Evolutionary conservation across 2,113 vertebrate genomes (phyloP).

Genomic region (Malurus elegans): DNA sequence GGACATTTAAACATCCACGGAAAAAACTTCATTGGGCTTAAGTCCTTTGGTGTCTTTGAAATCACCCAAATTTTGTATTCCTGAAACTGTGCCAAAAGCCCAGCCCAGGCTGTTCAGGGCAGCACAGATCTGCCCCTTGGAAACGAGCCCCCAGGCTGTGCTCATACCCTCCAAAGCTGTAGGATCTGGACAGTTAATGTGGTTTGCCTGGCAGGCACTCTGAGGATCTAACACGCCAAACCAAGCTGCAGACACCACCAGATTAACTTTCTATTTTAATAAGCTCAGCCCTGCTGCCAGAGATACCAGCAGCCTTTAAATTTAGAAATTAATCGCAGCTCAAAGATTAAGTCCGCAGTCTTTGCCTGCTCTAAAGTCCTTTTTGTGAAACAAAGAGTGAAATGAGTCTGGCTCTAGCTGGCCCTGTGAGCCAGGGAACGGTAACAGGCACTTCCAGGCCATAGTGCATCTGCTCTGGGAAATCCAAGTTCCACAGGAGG

Average conservation of each 20-base stretch:
- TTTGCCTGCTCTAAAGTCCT: not conserved
- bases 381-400: not conserved
- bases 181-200: no score
- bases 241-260: not conserved
- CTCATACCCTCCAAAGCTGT: accelerated
- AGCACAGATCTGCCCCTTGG: not conserved
- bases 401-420: not conserved
- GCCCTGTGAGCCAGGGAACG: not conserved
- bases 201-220: not conserved
- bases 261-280: not conserved
- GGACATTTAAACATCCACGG: not conserved
- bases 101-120: accelerated
- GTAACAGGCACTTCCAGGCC: not conserved
- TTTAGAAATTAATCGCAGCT: slow-evolving; percentile 1
- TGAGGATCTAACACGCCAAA: not conserved
- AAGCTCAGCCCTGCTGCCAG: not conserved
- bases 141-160: not conserved
- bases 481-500: not conserved
- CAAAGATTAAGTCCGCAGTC: not conserved
- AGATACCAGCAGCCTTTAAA: not conserved
- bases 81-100: not conserved
- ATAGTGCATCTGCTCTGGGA: not conserved
- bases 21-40: not conserved
- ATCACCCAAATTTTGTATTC: accelerated
- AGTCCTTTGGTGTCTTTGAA: not conserved